These are phyloP conservation scores for Bovichtus variegatus DNA, from an alignment of 2,797 vertebrate genomes.

Conservation along the genomic window DNA sequence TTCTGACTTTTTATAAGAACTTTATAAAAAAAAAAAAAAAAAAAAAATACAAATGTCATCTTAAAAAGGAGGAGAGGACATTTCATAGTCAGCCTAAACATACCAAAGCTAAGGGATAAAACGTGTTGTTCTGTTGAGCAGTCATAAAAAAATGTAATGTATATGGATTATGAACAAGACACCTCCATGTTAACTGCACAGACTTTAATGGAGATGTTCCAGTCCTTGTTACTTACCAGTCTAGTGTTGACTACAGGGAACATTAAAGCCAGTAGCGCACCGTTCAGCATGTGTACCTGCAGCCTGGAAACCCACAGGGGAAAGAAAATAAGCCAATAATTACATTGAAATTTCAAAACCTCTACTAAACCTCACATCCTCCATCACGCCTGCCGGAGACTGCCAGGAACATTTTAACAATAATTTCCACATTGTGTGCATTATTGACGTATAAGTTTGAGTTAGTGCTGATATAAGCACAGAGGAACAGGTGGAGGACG, in stretches of 20 bases:
- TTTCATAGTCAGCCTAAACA: neutral
- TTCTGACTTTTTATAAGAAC: no score
- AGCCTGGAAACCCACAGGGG: slow-evolving; percentile 83
- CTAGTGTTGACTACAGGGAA: slow-evolving; percentile 98
- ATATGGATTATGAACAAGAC: neutral
- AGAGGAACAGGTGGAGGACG: slow-evolving; percentile 33
- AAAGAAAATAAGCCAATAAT: neutral
- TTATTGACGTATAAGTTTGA: slow-evolving; percentile 1
- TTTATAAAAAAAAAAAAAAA: no score
- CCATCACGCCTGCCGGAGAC: neutral
- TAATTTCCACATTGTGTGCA: neutral
- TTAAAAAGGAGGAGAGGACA: no score
- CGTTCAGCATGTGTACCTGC: slow-evolving; percentile 98
- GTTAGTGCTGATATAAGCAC: neutral
- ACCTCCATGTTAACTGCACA: slow-evolving; percentile 2
- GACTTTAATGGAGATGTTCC: neutral
- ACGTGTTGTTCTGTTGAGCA: neutral
- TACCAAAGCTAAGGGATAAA: neutral
- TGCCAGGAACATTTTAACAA: neutral
- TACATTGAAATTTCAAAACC: neutral
- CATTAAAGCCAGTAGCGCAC: slow-evolving; percentile 93
- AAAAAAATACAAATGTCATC: no score
- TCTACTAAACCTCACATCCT: neutral
- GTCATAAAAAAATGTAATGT: neutral
- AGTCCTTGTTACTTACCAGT: slow-evolving; percentile 88